Evolutionary conservation across 1,140 invertebrate genomes (phyloP), one percentile per base, ranked within the genome.

Genomic region (Drosophila mojavensis): DNA sequence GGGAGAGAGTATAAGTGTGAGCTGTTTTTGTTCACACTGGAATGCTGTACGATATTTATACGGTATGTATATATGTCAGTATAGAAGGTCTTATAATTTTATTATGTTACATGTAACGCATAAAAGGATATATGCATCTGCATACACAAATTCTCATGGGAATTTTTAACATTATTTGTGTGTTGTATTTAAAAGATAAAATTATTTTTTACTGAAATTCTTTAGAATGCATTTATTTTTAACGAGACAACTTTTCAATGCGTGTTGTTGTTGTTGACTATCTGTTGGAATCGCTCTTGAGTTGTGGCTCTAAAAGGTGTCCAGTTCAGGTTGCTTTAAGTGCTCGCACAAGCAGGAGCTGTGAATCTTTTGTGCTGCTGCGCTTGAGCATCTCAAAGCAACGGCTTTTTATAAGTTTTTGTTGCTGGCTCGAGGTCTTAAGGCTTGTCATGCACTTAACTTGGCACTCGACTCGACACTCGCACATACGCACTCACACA

Each of bases 371-470:
- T 62, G 65, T 69, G 51, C 26, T 43, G 33, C 43, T 56, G 56
- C 43, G 33, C 33, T 67, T 61, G 70, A 73, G 70, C 39, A 13
- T 69, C 17, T 59, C 41, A 41, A 59, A 24, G 60, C 48, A 68
- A 54, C 61, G 5, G 13, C 28, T 20, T 48, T 54, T 36, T 54
- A 26, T 53, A n/a, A 26, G 1, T 30, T 30, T 7, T 28, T 45
- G 13, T 10, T 33, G 43, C 58, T 20, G 13, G 26, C 58, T n/a
- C 20, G 36, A 43, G 51, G 51, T 30, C 51, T 56, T 51, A 20
- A 30, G 60, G 36, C 56, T 39, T 68, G 64, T 43, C 70, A 61
- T 55, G 70, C 71, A 74, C 71, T 74, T 74, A 74, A 51, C 36
- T 58, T 58, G 13, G 17, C 20, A 62, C 51, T 59, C n/a, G 24